Evolutionary conservation across 1,140 invertebrate genomes (phyloP).

Genomic region (Manduca sexta): DNA sequence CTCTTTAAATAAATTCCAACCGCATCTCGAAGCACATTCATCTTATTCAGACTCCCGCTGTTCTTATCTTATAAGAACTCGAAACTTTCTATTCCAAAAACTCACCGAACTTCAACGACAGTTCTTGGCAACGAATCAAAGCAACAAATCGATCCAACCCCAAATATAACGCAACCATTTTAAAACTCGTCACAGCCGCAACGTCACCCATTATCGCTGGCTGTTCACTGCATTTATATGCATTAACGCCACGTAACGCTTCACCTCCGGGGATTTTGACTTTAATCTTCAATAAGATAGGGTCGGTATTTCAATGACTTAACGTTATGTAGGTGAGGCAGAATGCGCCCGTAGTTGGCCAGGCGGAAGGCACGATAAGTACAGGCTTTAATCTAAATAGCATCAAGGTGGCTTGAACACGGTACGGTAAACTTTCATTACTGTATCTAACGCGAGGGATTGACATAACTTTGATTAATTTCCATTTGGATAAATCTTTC

Average conservation of each 20-base stretch:
- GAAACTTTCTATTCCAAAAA: slow-evolving; percentile 44
- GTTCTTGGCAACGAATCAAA: slow-evolving; percentile 24
- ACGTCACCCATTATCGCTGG: slow-evolving; percentile 45
- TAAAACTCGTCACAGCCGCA: slow-evolving; percentile 41
- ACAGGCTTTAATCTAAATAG: slow-evolving; percentile 59
- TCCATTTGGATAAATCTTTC: not conserved
- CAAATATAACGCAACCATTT: slow-evolving; percentile 32
- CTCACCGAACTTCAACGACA: slow-evolving; percentile 7
- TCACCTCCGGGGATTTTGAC: slow-evolving; percentile 13
- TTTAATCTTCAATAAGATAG: slow-evolving; percentile 27
- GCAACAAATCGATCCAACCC: slow-evolving; percentile 23
- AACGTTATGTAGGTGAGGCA: slow-evolving; percentile 17
- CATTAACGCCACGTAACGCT: slow-evolving; percentile 33
- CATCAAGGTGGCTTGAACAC: slow-evolving; percentile 33
- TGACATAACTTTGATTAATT: slow-evolving; percentile 1
- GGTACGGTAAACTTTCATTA: slow-evolving; percentile 17
- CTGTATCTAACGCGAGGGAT: not conserved
- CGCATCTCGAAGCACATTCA: too few species aligned
- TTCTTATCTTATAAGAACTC: slow-evolving; percentile 5
- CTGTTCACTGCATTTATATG: slow-evolving; percentile 55
- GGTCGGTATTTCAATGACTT: slow-evolving; percentile 34
- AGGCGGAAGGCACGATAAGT: slow-evolving; percentile 61
- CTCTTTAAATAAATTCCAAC: too few species aligned
- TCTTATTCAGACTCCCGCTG: too few species aligned
- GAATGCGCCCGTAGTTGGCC: slow-evolving; percentile 39